These are phyloP conservation scores for Macaca nemestrina DNA, from an alignment of 2,113 vertebrate genomes.

Conservation along the genomic window DNA sequence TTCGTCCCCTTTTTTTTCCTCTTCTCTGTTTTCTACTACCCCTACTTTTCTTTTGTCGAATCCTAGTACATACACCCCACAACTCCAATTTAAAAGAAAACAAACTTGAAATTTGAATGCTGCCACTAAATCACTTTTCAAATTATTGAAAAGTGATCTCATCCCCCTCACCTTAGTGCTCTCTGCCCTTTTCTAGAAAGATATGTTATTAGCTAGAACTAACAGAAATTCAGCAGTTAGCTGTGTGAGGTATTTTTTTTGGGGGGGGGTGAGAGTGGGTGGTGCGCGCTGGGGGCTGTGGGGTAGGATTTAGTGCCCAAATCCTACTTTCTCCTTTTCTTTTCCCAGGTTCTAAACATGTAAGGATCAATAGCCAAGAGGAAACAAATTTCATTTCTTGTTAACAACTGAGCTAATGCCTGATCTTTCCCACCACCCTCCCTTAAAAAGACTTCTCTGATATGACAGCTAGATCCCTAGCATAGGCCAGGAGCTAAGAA, in stretches of 20 bases:
- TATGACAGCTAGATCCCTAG: not conserved
- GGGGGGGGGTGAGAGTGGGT: too few relatives aligned
- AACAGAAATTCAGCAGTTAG: not conserved
- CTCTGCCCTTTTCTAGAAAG: not conserved
- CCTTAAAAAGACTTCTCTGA: not conserved
- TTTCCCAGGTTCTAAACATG: not conserved
- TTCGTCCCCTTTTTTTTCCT: not conserved
- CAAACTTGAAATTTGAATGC: not conserved
- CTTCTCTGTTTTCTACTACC: not conserved
- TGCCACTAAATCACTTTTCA: not conserved
- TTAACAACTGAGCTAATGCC: not conserved
- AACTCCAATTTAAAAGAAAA: conserved; percentile 25
- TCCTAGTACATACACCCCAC: too few relatives aligned
- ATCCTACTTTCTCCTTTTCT: not conserved
- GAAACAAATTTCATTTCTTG: not conserved
- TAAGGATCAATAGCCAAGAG: not conserved
- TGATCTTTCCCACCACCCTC: not conserved
- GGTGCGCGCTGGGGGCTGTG: fast-evolving
- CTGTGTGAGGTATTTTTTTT: not conserved
- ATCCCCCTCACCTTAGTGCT: not conserved
- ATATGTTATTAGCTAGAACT: not conserved
- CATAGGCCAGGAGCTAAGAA: not conserved
- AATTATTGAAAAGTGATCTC: not conserved
- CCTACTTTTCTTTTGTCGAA: not conserved
- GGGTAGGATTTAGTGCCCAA: not conserved